A percentile compares a stretch with the other conserved stretches of the same genome.
Evolutionary conservation across 2,888 invertebrate species (phyloP).

Genomic region (Busseola fusca): DNA sequence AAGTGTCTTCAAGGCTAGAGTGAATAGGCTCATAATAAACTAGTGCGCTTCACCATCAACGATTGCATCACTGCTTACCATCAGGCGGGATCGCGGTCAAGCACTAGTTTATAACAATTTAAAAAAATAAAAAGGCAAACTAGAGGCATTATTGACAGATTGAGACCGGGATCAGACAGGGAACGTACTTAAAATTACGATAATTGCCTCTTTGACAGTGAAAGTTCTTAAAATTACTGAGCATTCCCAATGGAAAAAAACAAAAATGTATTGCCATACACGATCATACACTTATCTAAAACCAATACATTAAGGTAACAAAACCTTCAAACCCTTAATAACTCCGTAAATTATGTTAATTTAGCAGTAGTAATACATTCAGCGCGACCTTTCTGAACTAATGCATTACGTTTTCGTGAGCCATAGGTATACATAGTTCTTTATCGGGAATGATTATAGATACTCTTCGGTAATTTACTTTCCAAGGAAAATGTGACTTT

Average conservation of each 20-base stretch:
- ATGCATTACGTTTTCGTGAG: conserved; percentile 41
- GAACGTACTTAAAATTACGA: too few species aligned
- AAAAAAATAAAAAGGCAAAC: too few species aligned
- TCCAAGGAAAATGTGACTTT: neutral
- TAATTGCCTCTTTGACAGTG: too few species aligned
- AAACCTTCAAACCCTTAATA: conserved; percentile 25
- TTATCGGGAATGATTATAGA: conserved; percentile 26
- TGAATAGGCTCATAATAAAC: too few species aligned
- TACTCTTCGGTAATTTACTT: neutral
- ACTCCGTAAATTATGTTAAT: conserved; percentile 40
- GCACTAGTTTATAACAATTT: too few species aligned
- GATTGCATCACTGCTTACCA: too few species aligned
- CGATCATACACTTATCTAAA: neutral
- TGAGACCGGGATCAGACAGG: too few species aligned
- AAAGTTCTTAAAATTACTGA: too few species aligned
- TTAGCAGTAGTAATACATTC: conserved; percentile 26
- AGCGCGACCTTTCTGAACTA: conserved; percentile 33
- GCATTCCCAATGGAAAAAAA: neutral
- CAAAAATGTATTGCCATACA: neutral
- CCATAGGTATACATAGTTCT: conserved; percentile 22
- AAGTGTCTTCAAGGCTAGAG: too few species aligned
- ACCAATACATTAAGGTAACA: conserved; percentile 18
- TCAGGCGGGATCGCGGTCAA: too few species aligned
- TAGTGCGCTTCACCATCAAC: too few species aligned
- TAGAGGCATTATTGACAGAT: too few species aligned